A percentile compares a stretch with the other conserved stretches of the same genome.
These are phyloP conservation scores for Sarcophaga peregrina DNA, from an alignment of 1,140 invertebrate genomes.

Conservation along the genomic window DNA sequence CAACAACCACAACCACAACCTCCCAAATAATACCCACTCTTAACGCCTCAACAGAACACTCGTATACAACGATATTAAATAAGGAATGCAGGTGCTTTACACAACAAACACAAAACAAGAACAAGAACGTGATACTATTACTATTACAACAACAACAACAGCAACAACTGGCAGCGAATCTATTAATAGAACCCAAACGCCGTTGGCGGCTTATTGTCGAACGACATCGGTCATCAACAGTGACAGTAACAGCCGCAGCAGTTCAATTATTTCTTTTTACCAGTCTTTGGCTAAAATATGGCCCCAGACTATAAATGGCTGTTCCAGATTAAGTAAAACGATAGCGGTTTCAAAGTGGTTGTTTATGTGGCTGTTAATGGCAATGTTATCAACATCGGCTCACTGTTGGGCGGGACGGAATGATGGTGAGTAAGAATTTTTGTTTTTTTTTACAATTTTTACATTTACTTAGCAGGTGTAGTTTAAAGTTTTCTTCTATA, in stretches of 20 bases:
- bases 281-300: background rate
- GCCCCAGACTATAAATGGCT: background rate
- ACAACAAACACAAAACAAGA: slow-evolving; percentile 48
- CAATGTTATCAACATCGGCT: slow-evolving; percentile 58
- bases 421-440: slow-evolving; percentile 58
- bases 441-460: background rate
- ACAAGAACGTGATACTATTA: slow-evolving; percentile 61
- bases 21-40: background rate
- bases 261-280: background rate
- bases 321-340: slow-evolving; percentile 29
- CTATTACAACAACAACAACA: too few relatives aligned
- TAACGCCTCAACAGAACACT: slow-evolving; percentile 47
- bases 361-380: slow-evolving; percentile 39
- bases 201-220: background rate
- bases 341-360: slow-evolving; percentile 38
- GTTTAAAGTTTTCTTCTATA: too few relatives aligned
- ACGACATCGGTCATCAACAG: slow-evolving; percentile 30
- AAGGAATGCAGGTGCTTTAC: slow-evolving; percentile 66
- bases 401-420: slow-evolving; percentile 60
- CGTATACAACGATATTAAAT: slow-evolving; percentile 54
- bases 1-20: background rate
- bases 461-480: background rate
- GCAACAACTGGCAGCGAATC: background rate
- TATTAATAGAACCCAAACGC: background rate
- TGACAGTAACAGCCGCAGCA: background rate